Evolutionary conservation across 1,140 invertebrate species (phyloP), one percentile per base, ranked within the genome.

Genomic region (Chrysomallon squamiferum): DNA sequence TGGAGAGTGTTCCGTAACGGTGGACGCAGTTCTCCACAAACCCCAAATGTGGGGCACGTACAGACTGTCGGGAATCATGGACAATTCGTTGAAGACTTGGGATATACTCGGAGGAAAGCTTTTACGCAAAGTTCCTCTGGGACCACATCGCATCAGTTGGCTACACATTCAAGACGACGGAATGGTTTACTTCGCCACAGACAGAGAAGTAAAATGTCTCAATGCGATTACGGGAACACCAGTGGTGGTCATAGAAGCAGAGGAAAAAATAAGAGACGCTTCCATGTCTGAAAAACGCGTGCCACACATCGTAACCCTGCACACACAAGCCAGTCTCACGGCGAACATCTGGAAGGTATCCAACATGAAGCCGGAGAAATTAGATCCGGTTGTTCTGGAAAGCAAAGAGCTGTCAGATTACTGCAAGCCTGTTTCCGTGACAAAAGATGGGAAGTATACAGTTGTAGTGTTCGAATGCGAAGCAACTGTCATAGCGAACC

Each of bases 391-490:
- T 4, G 22, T 15, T 4, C 47, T 72, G 13, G 50, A 62, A 47
- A 63, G 62, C 2, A 47, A 59, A 15, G 5, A 29, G 9, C 30
- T 56, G 13, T 65, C 57, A 15, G 7, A 15, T 25, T 25, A 33
- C 13, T 59, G 61, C 54, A 58, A 65, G 13, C 58, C 61, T 3
- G 49, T 73, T 15, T 3, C 29, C 9, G 45, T 68, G 30, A 69
- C 71, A 27, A 69, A 69, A 35, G 68, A 73, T 57, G 61, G 61
- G 22, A 50, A 49, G 7, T 67, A 61, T 18, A 43, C 58, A 9
- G 56, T 67, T 6, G 58, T 64, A 7, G 18, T 66, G 27, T 62
- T 50, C 45, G 64, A 73, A 30, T 59, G 54, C n/a, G 56, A 64
- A 20, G 69, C 58, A 2, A 35, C 43, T 1, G 32, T 69, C 9